These are phyloP conservation scores for Masticophis lateralis DNA, from an alignment of 2,797 vertebrate genomes.

Conservation along the genomic window DNA sequence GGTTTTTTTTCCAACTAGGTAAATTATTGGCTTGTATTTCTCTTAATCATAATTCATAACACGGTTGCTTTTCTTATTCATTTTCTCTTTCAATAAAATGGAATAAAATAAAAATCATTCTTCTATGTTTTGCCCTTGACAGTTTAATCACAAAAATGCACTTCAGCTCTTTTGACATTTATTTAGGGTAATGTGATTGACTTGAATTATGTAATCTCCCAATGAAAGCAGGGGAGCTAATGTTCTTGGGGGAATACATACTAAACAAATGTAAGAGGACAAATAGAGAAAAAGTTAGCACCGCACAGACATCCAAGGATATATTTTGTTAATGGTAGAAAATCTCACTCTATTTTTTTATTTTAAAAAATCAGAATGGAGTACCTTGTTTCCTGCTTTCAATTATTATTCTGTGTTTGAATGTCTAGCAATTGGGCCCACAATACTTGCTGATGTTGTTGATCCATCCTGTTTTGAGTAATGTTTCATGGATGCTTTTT, in stretches of 20 bases:
- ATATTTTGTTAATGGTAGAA: neutral
- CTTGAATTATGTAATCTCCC: constrained; percentile 58
- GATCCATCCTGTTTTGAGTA: too few relatives aligned
- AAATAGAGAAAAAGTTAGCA: neutral
- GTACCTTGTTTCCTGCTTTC: constrained; percentile 10
- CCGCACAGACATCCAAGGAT: constrained; percentile 19
- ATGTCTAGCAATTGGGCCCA: neutral
- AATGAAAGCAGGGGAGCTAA: constrained; percentile 32
- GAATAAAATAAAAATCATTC: constrained; percentile 48
- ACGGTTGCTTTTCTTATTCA: constrained; percentile 17
- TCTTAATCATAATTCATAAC: constrained; percentile 29
- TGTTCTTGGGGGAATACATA: constrained; percentile 35
- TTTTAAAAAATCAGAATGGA: neutral
- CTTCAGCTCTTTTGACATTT: constrained; percentile 66
- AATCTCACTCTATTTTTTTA: neutral
- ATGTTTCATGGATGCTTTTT: too few relatives aligned
- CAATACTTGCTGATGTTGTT: too few relatives aligned
- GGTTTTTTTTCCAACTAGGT: constrained; percentile 2
- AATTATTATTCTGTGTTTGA: constrained; percentile 16
- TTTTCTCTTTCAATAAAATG: neutral
- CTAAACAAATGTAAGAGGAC: constrained; percentile 46
- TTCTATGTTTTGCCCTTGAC: constrained; percentile 62
- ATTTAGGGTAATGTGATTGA: constrained; percentile 70
- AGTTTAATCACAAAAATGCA: constrained; percentile 68
- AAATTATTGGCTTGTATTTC: constrained; percentile 26